These are phyloP conservation scores for Abramis brama DNA, from an alignment of 2,113 vertebrate species.

Conservation along the genomic window DNA sequence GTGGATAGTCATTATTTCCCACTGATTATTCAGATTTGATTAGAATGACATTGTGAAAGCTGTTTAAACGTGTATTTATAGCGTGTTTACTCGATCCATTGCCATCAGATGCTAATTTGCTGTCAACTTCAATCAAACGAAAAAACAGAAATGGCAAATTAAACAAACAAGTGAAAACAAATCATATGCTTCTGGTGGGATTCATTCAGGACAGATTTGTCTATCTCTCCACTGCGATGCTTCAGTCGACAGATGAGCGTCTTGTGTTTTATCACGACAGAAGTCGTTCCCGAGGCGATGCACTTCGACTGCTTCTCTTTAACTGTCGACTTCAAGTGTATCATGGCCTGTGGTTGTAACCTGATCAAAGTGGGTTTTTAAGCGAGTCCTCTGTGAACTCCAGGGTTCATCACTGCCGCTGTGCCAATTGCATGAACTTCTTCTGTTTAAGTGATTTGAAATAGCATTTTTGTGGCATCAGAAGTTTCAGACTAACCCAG, in stretches of 20 bases:
- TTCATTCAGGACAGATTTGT: not conserved
- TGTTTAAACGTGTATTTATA: not conserved
- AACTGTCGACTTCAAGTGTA: slow-evolving; percentile 32
- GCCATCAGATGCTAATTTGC: not conserved
- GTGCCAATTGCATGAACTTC: not conserved
- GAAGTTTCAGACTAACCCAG: not conserved
- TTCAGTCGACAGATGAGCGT: not conserved
- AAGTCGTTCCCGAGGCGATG: not conserved
- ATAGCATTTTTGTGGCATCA: slow-evolving; percentile 47
- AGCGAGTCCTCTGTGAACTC: slow-evolving; percentile 31
- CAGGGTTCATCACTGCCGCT: not conserved
- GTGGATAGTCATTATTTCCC: not conserved
- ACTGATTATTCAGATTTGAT: not conserved
- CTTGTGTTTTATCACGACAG: slow-evolving; percentile 5
- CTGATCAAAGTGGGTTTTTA: slow-evolving; percentile 40
- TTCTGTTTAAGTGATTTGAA: slow-evolving; percentile 35
- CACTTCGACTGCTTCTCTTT: not conserved
- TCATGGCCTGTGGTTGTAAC: slow-evolving; percentile 47
- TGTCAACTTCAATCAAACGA: not conserved
- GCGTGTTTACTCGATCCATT: not conserved
- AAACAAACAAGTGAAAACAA: not conserved
- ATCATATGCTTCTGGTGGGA: not conserved
- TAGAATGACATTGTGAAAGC: not conserved
- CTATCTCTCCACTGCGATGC: not conserved
- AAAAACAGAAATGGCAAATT: slow-evolving; percentile 7